Conservation (phyloP, 2,888 invertebrate species). For the Diploptera punctata region DNA sequence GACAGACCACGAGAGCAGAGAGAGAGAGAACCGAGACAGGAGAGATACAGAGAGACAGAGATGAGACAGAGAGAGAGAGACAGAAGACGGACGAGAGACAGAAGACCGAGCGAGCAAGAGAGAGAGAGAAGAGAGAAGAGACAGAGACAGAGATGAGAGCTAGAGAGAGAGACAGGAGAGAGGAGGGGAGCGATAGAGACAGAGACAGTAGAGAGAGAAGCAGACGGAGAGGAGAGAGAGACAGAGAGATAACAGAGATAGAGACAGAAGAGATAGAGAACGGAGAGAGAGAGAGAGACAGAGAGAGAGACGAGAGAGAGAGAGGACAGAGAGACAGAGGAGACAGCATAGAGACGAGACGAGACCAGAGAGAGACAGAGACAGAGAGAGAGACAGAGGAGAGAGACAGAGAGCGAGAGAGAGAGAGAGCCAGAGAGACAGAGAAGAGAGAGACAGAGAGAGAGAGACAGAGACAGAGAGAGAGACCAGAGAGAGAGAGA, state of each 20-base stretch:
- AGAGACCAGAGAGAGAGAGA: no score
- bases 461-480: background rate
- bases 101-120: background rate
- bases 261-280: background rate
- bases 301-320: background rate
- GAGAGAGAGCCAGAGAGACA: no score
- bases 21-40: background rate
- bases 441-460: background rate
- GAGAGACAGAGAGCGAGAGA: background rate
- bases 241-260: background rate
- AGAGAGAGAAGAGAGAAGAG: background rate
- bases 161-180: background rate
- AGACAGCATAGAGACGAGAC: background rate
- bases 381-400: background rate
- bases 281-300: background rate
- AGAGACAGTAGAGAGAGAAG: background rate
- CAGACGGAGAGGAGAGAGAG: background rate
- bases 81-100: background rate
- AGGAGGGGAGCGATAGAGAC: background rate
- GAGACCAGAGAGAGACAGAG: background rate
- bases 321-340: background rate
- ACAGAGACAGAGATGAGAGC: background rate
- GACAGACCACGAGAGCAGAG: no score
- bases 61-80: background rate
- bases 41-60: background rate